These are phyloP conservation scores for Merodon equestris DNA, from an alignment of 2,888 invertebrate species.

Conservation along the genomic window DNA sequence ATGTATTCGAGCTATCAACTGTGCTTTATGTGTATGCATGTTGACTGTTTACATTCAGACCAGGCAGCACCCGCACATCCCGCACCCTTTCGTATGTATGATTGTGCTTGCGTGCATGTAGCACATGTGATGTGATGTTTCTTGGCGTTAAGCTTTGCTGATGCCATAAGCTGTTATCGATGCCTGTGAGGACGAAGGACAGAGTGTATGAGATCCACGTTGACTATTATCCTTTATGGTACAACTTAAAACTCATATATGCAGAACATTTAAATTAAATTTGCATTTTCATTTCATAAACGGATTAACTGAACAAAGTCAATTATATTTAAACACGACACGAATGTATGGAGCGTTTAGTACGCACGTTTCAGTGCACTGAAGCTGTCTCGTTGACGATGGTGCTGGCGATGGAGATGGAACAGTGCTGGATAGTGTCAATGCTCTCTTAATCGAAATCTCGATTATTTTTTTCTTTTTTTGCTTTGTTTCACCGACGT, in stretches of 20 bases:
- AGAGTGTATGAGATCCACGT: slow-evolving; percentile 50
- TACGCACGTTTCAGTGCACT: slow-evolving; percentile 5
- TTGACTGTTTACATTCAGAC: slow-evolving; percentile 54
- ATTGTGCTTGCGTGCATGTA: neutral
- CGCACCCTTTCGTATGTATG: neutral
- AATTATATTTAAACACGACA: slow-evolving; percentile 71
- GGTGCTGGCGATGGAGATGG: too few species aligned
- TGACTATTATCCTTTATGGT: slow-evolving; percentile 60
- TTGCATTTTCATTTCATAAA: slow-evolving; percentile 71
- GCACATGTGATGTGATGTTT: slow-evolving; percentile 59
- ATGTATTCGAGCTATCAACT: slow-evolving; percentile 60
- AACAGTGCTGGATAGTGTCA: neutral
- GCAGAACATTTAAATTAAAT: slow-evolving; percentile 70
- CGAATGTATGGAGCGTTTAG: slow-evolving; percentile 64
- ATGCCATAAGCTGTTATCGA: slow-evolving; percentile 58
- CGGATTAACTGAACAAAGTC: slow-evolving; percentile 71
- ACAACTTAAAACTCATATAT: slow-evolving; percentile 67
- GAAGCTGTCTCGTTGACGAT: too few species aligned
- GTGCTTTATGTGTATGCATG: slow-evolving; percentile 59
- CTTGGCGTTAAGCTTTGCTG: slow-evolving; percentile 64
- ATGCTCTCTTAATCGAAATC: too few species aligned
- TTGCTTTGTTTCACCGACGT: too few species aligned
- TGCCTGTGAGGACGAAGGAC: slow-evolving; percentile 1
- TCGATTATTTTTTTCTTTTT: too few species aligned
- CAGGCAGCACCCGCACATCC: slow-evolving; percentile 13